Conservation (phyloP, 2,113 vertebrate species). For the Nyctibius bracteatus region DNA sequence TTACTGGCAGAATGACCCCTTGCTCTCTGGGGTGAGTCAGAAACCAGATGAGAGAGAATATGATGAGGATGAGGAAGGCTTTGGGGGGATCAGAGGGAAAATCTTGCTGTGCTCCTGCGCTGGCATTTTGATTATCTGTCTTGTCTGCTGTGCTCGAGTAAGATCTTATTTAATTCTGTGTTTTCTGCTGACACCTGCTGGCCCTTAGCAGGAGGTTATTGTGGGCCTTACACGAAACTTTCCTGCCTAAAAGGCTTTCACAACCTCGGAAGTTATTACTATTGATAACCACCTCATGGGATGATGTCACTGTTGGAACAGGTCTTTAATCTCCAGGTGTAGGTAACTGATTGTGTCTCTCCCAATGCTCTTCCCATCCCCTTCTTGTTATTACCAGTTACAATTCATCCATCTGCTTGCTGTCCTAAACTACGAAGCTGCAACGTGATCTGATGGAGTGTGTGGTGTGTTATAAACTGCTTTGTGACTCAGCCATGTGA, state of each 20-base stretch:
- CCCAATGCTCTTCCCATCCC: not conserved
- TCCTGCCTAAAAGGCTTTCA: not conserved
- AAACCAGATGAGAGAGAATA: not conserved
- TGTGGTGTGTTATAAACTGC: not conserved
- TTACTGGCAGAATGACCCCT: not conserved
- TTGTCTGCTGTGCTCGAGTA: constrained; percentile 8
- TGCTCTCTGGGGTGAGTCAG: not conserved
- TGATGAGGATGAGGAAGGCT: constrained; percentile 16
- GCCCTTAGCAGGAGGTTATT: not conserved
- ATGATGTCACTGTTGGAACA: not conserved
- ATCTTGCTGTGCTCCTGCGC: constrained; percentile 32
- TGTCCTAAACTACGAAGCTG: not conserved
- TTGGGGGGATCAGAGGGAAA: not conserved
- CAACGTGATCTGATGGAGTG: rapidly evolving
- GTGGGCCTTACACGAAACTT: not conserved
- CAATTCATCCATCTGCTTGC: not conserved
- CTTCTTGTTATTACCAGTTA: not conserved
- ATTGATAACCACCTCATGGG: not conserved
- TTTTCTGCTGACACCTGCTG: constrained; percentile 3
- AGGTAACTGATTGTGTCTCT: not conserved
- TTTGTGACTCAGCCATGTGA: not conserved
- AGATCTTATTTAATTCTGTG: not conserved
- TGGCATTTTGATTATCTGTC: not conserved
- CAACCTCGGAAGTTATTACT: not conserved
- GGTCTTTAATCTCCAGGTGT: not conserved